These are phyloP conservation scores for Kuschelorhynchus macadamiae DNA, from an alignment of 2,888 invertebrate species.

Conservation along the genomic window DNA sequence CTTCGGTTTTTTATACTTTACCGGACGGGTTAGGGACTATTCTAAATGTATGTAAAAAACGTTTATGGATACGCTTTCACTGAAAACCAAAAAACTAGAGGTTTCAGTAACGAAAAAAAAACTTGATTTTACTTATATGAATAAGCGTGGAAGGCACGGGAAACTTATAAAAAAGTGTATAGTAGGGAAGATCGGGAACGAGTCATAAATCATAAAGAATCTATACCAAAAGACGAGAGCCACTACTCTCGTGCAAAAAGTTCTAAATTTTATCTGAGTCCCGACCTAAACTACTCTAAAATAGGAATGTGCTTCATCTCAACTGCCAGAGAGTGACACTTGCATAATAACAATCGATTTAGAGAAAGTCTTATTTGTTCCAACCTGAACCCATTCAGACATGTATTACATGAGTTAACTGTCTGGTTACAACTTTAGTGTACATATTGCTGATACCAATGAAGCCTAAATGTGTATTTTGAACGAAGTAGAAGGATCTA, in stretches of 20 bases:
- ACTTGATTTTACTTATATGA: conserved; percentile 24
- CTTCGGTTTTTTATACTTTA: conserved; percentile 20
- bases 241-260: conserved; percentile 20
- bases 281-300: conserved; percentile 15
- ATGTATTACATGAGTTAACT: conserved; percentile 21
- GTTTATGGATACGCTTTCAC: neutral
- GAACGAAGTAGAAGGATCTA: conserved; percentile 6
- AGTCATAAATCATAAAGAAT: conserved; percentile 19
- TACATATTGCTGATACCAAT: conserved; percentile 15
- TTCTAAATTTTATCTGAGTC: conserved; percentile 14
- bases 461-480: conserved; percentile 17
- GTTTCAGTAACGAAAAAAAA: conserved; percentile 16
- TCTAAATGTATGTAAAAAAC: conserved; percentile 21
- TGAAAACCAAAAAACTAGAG: too few relatives aligned
- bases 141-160: conserved; percentile 29
- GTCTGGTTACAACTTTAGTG: conserved; percentile 15
- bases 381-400: conserved; percentile 4
- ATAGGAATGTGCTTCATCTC: conserved; percentile 16
- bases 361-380: conserved; percentile 20
- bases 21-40: conserved; percentile 25
- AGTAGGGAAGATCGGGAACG: conserved; percentile 7
- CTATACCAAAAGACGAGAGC: too few relatives aligned
- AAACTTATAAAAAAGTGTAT: conserved; percentile 21
- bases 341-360: conserved; percentile 9
- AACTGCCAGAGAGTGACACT: conserved; percentile 1